Percentiles rank a stretch among this genome's conserved stretches.
phyloP scores from a whole-genome alignment of 2,888 invertebrate species.

The Netelia virgata region DNA sequence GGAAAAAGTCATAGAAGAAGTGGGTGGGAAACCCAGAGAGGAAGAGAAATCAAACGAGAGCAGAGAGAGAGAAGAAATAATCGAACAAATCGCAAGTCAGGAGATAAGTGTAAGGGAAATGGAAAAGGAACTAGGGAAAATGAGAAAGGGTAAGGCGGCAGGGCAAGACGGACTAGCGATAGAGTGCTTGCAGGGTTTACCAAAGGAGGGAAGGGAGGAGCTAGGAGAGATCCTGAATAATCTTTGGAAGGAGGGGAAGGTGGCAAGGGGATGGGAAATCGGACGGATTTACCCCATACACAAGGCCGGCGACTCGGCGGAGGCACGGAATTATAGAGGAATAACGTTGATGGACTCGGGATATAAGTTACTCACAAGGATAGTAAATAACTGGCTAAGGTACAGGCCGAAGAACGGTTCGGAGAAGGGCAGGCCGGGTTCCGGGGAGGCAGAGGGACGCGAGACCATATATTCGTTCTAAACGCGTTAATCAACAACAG shows the following conservation, averaged over 20 bases:
- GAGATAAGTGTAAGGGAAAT: constrained; percentile 2
- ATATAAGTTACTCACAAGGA: neutral
- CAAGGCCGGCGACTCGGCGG: constrained; percentile 14
- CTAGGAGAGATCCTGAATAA: neutral
- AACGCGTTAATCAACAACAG: neutral
- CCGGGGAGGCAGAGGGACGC: neutral
- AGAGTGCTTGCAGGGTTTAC: constrained; percentile 31
- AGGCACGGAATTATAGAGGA: constrained; percentile 39
- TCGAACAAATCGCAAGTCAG: neutral
- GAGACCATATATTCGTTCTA: neutral
- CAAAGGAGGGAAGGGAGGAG: neutral
- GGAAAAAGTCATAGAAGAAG: neutral
- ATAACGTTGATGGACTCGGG: constrained; percentile 15
- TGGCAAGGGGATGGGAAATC: constrained; percentile 16
- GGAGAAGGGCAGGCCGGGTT: neutral
- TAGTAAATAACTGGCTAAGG: neutral
- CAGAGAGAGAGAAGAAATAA: neutral
- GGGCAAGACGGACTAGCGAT: constrained; percentile 42
- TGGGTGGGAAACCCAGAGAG: too few species aligned
- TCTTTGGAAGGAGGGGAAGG: constrained; percentile 21
- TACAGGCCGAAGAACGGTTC: neutral
- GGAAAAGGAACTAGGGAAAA: neutral
- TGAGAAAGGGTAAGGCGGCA: constrained; percentile 30
- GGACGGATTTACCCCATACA: constrained; percentile 35
- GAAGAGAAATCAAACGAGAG: neutral